Evolutionary conservation across 2,113 vertebrate genomes (phyloP).

Genomic region (Psilopsiagon aymara): DNA sequence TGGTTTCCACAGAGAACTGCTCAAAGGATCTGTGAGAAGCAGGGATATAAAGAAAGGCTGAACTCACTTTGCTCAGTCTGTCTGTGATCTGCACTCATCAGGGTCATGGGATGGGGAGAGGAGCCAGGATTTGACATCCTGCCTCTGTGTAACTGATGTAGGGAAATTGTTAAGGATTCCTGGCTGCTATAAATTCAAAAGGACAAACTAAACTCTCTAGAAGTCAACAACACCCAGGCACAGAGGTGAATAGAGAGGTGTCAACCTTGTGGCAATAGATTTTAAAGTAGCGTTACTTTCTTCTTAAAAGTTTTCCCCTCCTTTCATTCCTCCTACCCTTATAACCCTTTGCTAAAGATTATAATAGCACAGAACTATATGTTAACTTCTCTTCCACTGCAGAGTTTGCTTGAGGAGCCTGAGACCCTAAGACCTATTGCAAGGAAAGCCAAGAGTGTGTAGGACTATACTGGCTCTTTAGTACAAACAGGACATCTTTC

Average conservation of each 20-base stretch:
- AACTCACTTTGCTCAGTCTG: not conserved
- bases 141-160: not conserved
- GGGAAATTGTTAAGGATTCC: not conserved
- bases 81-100: not conserved
- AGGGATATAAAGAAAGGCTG: rapidly evolving
- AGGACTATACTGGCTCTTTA: not conserved
- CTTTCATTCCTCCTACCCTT: not conserved
- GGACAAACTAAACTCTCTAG: not conserved
- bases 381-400: not conserved
- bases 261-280: not conserved
- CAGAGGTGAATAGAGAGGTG: not conserved
- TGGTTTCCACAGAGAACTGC: not conserved
- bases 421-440: not conserved
- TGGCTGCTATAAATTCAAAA: not conserved
- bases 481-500: not conserved
- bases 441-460: not conserved
- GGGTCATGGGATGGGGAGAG: not conserved
- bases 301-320: not conserved
- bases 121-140: not conserved
- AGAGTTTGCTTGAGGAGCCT: not conserved
- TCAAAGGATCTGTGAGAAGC: not conserved
- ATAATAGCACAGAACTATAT: not conserved
- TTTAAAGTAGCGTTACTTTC: not conserved
- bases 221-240: not conserved
- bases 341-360: not conserved